phyloP scores from a whole-genome alignment of 2,888 invertebrate species.

The Diarsia mendica region DNA sequence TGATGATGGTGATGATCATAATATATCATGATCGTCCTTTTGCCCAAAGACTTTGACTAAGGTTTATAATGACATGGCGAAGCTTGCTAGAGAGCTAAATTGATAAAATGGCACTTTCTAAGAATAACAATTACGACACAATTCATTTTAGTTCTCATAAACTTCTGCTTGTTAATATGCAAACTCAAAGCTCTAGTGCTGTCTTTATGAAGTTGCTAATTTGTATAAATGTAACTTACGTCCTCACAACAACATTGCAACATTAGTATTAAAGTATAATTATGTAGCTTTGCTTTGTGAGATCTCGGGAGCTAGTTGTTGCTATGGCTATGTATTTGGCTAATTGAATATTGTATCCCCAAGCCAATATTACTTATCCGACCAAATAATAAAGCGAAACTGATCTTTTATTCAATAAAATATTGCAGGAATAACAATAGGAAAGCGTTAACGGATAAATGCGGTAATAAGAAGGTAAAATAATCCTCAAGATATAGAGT shows the following conservation, averaged over 20 bases:
- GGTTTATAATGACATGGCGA: not conserved
- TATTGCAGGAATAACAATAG: conserved; percentile 17
- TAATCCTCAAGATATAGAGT: conserved; percentile 63
- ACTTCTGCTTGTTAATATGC: not conserved
- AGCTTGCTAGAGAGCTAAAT: not conserved
- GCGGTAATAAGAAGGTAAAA: conserved; percentile 59
- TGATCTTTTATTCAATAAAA: conserved; percentile 35
- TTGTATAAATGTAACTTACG: conserved; percentile 13
- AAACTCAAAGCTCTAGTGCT: not conserved
- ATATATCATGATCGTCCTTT: not conserved
- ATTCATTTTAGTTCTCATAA: not conserved
- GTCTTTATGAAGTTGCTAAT: not conserved
- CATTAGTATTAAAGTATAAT: not conserved
- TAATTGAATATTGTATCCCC: not conserved
- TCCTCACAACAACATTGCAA: not conserved
- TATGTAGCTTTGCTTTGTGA: conserved; percentile 10
- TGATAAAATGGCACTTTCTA: not conserved
- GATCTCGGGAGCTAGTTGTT: not conserved
- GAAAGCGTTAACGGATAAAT: conserved; percentile 46
- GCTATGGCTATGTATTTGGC: not conserved
- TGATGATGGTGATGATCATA: not conserved
- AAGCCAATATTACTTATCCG: conserved; percentile 2
- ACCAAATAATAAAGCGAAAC: conserved; percentile 7
- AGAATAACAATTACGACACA: too few species aligned
- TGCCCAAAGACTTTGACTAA: not conserved